Base-by-base conservation (phyloP, 2,797 vertebrate species). In the Lagocephalus sceleratus region DNA sequence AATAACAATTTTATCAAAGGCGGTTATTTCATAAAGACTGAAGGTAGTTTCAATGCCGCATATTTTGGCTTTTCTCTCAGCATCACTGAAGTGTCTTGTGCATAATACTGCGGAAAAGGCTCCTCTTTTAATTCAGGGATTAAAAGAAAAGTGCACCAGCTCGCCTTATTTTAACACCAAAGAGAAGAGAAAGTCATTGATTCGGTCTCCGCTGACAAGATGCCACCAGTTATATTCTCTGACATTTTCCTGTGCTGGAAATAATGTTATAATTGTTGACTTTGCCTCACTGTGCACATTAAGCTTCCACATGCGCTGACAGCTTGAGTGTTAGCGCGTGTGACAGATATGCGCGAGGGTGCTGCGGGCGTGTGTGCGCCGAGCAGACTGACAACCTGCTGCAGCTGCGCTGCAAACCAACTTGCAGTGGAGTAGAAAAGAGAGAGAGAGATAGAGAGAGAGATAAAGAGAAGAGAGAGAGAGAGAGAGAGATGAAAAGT, bases 261-360 rank as follows among this genome's bases (percentile, higher is more conserved):
- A 88, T 86, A 89, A 85, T 87, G 83, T 88, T 87, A 85, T 87
- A 87, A 90, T 88, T 87, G 86, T 87, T 86, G 87, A 88, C 84
- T 87, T 82, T 80, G 78, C 83, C 82, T 85, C 73, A 66, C 76
- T 71, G 72, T 79, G 84, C 82, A 85, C 82, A 87, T 87, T 88
- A 87, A 85, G 83, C 78, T 68, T 78, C 84, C 73, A 78, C 75
- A 79, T 68, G 66, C 51, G 55, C 81, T 84, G 85, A 86, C 78
- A 79, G 79, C 81, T 86, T 84, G 86, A 85, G 85, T 74, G 78
- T 78, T 84, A 86, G 76, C 32, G 67, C 64, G 63, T 82, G 79
- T 84, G 88, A 88, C 85, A 86, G 76, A 75, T 82, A 62, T 67
- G 35, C 64, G 57, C 57, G 74, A 59, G 58, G 16, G 19, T 21